Evolutionary conservation across 2,113 vertebrate genomes (phyloP).

Genomic region (Platichthys stellatus): DNA sequence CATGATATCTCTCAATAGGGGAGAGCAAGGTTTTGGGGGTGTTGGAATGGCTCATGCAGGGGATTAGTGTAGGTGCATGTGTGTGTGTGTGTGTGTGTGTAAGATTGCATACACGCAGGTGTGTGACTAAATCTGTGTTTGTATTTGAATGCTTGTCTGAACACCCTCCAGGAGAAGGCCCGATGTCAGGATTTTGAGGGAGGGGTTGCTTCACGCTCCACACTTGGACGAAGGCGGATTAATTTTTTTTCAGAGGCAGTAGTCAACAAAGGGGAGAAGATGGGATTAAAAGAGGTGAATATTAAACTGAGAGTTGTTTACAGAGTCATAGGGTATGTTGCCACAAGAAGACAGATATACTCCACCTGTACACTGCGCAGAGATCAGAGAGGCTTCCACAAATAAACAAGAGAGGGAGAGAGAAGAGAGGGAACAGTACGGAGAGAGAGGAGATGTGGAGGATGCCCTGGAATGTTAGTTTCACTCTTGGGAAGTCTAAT

Average conservation of each 20-base stretch:
- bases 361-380: conserved; percentile 61
- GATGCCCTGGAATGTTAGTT: conserved; percentile 25
- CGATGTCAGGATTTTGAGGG: conserved; percentile 69
- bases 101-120: conserved; percentile 69
- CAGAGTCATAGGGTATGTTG: conserved; percentile 67
- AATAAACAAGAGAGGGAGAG: conserved; percentile 28
- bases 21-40: conserved; percentile 57
- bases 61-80: conserved; percentile 64
- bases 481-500: conserved; percentile 10
- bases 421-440: conserved; percentile 2
- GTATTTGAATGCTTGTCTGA: conserved; percentile 58
- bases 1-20: conserved; percentile 60
- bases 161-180: conserved; percentile 65
- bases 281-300: conserved; percentile 75
- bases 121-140: conserved; percentile 71
- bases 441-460: conserved; percentile 25
- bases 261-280: conserved; percentile 41
- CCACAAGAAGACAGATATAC: conserved; percentile 68
- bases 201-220: conserved; percentile 50
- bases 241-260: conserved; percentile 50
- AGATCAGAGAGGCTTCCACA: conserved; percentile 63
- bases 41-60: conserved; percentile 50
- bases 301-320: conserved; percentile 77
- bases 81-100: conserved; percentile 43
- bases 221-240: conserved; percentile 61